Evolutionary conservation across 1,140 invertebrate genomes (phyloP), one percentile per base, ranked within the genome.

Genomic region (Lamellibrachia luymesi): DNA sequence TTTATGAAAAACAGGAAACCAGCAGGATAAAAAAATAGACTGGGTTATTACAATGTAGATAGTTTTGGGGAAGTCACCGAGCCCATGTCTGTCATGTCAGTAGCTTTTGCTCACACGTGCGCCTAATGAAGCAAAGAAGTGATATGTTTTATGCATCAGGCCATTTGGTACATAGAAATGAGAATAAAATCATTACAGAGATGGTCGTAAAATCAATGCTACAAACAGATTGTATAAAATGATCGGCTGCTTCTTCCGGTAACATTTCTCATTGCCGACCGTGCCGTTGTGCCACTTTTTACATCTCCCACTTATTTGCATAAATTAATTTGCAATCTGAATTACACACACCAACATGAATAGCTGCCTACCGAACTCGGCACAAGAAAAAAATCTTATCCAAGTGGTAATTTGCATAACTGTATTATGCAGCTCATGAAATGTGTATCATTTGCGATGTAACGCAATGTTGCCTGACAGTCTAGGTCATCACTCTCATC

Each of bases 281-380:
- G 13, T 22, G 64, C 25, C 64, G 17, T 80, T 80, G 64, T 80
- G 64, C 64, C 25, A 22, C 64, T 80, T 80, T 80, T 80, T 80
- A 80, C 64, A 80, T 6, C 64, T 80, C 6, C 64, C 64, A 22
- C 64, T 80, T 80, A 80, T 80, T 80, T 80, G 64, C 64, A 80
- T 80, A 80, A 80, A 80, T 80, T 80, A 80, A 80, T 80, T 80
- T 80, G 64, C 64, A 80, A 80, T 80, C 64, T 80, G 64, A 80
- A 80, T 80, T 80, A 80, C 64, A 80, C 64, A 80, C 64, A 80
- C 64, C 64, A 80, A 22, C 64, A 80, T 80, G 64, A 80, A 80
- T 80, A 80, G 64, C 64, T 80, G 64, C 64, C 25, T 10, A 22
- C 64, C 25, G 64, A 80, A 80, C 25, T 80, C 25, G 64, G 13